These are phyloP conservation scores for Tenthredo mesomela DNA, from an alignment of 2,888 invertebrate genomes.

Conservation along the genomic window DNA sequence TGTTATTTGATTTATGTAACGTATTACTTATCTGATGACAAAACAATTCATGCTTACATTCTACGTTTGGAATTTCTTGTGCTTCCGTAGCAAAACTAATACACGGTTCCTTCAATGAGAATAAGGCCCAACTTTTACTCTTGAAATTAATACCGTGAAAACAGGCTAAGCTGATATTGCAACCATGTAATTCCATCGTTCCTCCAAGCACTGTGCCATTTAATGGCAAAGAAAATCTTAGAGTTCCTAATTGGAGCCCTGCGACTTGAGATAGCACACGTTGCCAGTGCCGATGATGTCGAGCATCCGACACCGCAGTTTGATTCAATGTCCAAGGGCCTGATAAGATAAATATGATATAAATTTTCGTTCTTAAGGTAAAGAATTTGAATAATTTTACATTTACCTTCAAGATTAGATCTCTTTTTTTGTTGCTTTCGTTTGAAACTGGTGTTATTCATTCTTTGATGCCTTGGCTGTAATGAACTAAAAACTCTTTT, in stretches of 20 bases:
- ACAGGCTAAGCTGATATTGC: slow-evolving; percentile 96
- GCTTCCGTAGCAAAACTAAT: slow-evolving; percentile 97
- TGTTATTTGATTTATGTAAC: slow-evolving; percentile 20
- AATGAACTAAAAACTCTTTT: slow-evolving; percentile 92
- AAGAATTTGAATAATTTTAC: slow-evolving; percentile 72
- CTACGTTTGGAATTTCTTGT: slow-evolving; percentile 88
- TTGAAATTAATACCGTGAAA: slow-evolving; percentile 99
- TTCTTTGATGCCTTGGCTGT: slow-evolving; percentile 79
- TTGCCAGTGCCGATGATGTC: slow-evolving; percentile 98
- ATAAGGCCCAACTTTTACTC: slow-evolving; percentile 96
- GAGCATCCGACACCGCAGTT: slow-evolving; percentile 81
- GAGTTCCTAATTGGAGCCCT: slow-evolving; percentile 88
- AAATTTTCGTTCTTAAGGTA: slow-evolving; percentile 12
- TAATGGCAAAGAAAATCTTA: slow-evolving; percentile 84
- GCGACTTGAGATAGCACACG: slow-evolving; percentile 90
- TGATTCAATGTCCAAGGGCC: slow-evolving; percentile 73
- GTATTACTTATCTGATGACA: slow-evolving; percentile 7
- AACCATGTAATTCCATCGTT: slow-evolving; percentile 92
- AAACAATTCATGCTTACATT: slow-evolving; percentile 78
- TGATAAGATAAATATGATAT: slow-evolving; percentile 53
- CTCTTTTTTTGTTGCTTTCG: slow-evolving; percentile 76
- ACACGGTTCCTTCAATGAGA: slow-evolving; percentile 94
- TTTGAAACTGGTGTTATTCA: slow-evolving; percentile 71
- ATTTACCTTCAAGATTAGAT: slow-evolving; percentile 74
- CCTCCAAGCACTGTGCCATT: slow-evolving; percentile 91